These are phyloP conservation scores for Anthoptus insignis DNA, from an alignment of 2,888 invertebrate genomes.

Conservation along the genomic window DNA sequence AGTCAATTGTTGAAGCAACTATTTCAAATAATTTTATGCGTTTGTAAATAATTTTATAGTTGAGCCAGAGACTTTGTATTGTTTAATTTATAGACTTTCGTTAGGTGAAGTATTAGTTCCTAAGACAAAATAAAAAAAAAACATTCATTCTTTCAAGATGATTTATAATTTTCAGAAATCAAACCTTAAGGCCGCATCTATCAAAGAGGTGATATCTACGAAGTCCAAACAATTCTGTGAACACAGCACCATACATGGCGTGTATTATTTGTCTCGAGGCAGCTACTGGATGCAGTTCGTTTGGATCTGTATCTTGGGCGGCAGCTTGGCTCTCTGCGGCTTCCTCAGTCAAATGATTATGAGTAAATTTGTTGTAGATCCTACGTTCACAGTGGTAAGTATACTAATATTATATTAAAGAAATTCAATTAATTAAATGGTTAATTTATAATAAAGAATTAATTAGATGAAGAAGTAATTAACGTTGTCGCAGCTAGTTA, in stretches of 20 bases:
- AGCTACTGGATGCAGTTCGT: conserved; percentile 52
- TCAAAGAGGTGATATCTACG: neutral
- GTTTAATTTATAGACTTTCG: no score
- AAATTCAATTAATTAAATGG: no score
- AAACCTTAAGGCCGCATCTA: neutral
- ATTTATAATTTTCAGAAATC: conserved; percentile 17
- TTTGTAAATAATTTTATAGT: no score
- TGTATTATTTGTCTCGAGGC: conserved; percentile 64
- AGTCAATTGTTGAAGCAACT: no score
- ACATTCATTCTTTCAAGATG: no score
- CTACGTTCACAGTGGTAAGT: conserved; percentile 77
- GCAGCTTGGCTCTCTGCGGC: conserved; percentile 62
- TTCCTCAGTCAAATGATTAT: conserved; percentile 74
- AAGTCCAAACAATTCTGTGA: conserved; percentile 62
- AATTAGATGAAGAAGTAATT: no score
- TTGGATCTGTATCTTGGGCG: conserved; percentile 62
- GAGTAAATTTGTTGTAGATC: conserved; percentile 69
- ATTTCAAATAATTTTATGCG: no score
- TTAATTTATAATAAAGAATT: no score
- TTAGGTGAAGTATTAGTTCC: no score
- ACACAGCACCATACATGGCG: conserved; percentile 69
- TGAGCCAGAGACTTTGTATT: no score
- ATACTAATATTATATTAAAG: neutral
- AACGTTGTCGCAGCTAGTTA: no score
- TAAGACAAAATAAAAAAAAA: no score